phyloP scores from a whole-genome alignment of 2,797 vertebrate genomes.

The Pogoniulus pusillus region DNA sequence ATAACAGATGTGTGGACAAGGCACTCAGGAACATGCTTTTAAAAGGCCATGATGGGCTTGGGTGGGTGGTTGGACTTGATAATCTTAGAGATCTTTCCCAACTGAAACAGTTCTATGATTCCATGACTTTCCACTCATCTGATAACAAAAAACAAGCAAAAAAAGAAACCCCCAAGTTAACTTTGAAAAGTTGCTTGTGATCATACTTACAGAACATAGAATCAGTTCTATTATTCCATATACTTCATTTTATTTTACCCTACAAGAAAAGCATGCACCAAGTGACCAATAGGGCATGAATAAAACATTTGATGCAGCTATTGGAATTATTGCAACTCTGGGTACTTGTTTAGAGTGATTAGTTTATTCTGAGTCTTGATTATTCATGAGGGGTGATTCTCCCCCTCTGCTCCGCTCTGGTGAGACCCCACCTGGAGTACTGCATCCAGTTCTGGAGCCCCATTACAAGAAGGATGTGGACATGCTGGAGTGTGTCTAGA shows the following conservation, averaged over 20 bases:
- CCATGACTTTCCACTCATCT: background rate
- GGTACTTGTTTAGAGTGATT: background rate
- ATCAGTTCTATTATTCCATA: background rate
- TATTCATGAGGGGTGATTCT: too few species aligned
- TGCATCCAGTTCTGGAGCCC: too few species aligned
- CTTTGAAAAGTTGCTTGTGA: background rate
- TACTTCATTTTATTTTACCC: background rate
- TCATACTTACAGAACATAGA: background rate
- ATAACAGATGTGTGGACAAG: too few species aligned
- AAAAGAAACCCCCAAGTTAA: background rate
- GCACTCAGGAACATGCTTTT: too few species aligned
- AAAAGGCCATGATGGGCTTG: too few species aligned
- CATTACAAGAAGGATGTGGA: too few species aligned
- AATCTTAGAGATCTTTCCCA: too few species aligned
- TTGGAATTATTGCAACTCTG: background rate
- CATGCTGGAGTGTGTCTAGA: too few species aligned
- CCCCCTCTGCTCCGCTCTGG: too few species aligned
- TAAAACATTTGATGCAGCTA: background rate
- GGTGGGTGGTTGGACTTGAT: too few species aligned
- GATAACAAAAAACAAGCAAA: background rate
- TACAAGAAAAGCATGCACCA: background rate
- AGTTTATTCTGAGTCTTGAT: background rate
- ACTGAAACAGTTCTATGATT: too few species aligned
- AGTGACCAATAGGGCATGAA: background rate
- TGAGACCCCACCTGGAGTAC: too few species aligned